Conservation (phyloP, 2,113 vertebrate genomes). For the Tachysurus vachellii region DNA sequence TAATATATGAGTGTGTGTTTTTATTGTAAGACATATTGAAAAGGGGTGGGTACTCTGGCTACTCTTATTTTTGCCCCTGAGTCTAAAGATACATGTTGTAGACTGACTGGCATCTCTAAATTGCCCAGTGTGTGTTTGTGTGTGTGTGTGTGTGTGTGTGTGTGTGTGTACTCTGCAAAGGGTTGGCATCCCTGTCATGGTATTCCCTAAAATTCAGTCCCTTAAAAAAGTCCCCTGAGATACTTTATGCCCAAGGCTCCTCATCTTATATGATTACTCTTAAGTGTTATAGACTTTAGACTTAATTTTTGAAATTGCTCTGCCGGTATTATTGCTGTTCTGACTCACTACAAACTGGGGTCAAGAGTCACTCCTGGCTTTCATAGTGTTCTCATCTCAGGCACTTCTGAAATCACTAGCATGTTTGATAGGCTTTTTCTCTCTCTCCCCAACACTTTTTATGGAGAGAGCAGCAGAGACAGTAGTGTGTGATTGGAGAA, state of each 20-base stretch:
- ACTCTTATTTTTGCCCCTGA: no score
- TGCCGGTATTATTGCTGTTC: neutral
- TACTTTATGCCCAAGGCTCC: no score
- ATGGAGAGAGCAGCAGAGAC: slow-evolving; percentile 40
- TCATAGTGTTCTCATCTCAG: slow-evolving; percentile 4
- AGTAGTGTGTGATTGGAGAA: slow-evolving; percentile 39
- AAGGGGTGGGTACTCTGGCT: neutral
- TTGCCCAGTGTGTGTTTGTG: no score
- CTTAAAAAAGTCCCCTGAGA: no score
- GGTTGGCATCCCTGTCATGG: no score
- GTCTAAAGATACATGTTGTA: no score
- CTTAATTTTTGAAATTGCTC: neutral
- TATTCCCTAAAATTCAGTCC: no score
- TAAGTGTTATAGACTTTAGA: neutral
- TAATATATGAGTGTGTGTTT: neutral
- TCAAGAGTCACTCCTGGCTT: neutral
- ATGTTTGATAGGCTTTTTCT: slow-evolving; percentile 33
- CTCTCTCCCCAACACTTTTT: slow-evolving; percentile 45
- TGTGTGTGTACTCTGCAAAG: no score
- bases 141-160: no score
- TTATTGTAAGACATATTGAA: neutral
- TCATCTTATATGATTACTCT: neutral
- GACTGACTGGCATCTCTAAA: no score
- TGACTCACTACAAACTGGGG: neutral
- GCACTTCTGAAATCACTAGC: neutral